Evolutionary conservation across 64 coral and sea anemone genomes (phyloP), one percentile per base, ranked within the genome.

Genomic region (Hydrozoanthus tunicans): DNA sequence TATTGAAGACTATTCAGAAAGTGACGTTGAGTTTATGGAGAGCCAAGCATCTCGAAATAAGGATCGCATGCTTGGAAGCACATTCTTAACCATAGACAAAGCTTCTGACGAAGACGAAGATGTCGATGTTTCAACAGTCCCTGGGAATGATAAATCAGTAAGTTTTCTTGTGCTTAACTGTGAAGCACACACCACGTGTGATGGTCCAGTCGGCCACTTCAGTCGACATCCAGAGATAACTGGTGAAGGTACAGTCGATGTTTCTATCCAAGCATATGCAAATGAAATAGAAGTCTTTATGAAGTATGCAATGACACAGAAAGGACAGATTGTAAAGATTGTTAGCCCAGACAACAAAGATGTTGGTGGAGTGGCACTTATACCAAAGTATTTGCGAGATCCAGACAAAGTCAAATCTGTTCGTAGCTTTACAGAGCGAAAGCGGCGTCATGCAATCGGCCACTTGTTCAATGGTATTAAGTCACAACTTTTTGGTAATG

Each of bases 241-340:
- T 0, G 78, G 9, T 13, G 64, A 96, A 70, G 95, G 92, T 9
- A 96, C 95, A 2, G 79, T 96, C 26, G 95, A 96, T 92, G 90
- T 91, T 0, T 83, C 92, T 51, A 96, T 96, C 82, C 95, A 96
- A 89, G 77, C 59, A 7, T 93, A 88, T 80, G 89, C 92, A n/a
- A 89, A 88, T 92, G 95, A 96, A 59, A 96, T 96, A 56, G 85
- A 89, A n/a, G 59, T 96, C 43, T 92, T 91, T 66, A 92, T 96
- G 90, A 91, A 96, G n/a, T 96, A 91, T 92, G 95, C 95, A 66
- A 59, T 78, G 56, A 83, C 81, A 74, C 89, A 93, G 8, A 73
- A 91, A 59, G 95, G 89, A 9, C 64, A 66, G 64, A 81, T 96
- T 10, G 92, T 96, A 12, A 96, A 96, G 81, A 91, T 96, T 7